phyloP scores from a whole-genome alignment of 2,797 vertebrate genomes.

The Neosilurus mollespiculum region DNA sequence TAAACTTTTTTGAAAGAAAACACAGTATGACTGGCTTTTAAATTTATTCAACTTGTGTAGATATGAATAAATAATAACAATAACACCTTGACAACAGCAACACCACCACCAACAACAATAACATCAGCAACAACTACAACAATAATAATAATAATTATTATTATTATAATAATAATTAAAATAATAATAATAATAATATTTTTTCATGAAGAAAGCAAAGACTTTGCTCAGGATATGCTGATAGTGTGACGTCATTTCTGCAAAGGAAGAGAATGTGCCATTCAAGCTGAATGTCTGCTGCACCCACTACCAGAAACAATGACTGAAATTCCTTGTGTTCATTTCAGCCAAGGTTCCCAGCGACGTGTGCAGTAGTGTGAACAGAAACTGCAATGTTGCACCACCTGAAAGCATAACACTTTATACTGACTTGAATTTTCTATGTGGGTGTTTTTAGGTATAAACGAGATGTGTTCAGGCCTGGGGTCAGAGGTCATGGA shows the following conservation, averaged over 20 bases:
- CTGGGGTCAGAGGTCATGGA: neutral
- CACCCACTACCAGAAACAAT: slow-evolving; percentile 85
- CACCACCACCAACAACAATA: too few relatives aligned
- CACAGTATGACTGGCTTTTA: neutral
- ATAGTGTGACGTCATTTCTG: neutral
- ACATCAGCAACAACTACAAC: too few relatives aligned
- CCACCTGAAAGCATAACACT: slow-evolving; percentile 44
- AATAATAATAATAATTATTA: neutral
- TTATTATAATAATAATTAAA: neutral
- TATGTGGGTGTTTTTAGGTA: neutral
- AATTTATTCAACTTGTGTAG: neutral
- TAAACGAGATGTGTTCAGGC: neutral
- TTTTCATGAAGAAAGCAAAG: neutral
- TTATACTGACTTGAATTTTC: neutral
- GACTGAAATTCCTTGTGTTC: slow-evolving; percentile 75
- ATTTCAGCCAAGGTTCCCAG: slow-evolving; percentile 81
- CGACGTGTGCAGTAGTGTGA: slow-evolving; percentile 65
- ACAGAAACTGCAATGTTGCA: neutral
- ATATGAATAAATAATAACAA: neutral
- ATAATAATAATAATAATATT: neutral
- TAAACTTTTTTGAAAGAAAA: neutral
- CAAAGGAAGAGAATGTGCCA: neutral
- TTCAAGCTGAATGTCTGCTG: slow-evolving; percentile 57
- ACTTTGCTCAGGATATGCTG: neutral
- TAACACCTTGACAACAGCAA: neutral